Conservation (phyloP, 2,113 vertebrate species). For the Axis porcinus region DNA sequence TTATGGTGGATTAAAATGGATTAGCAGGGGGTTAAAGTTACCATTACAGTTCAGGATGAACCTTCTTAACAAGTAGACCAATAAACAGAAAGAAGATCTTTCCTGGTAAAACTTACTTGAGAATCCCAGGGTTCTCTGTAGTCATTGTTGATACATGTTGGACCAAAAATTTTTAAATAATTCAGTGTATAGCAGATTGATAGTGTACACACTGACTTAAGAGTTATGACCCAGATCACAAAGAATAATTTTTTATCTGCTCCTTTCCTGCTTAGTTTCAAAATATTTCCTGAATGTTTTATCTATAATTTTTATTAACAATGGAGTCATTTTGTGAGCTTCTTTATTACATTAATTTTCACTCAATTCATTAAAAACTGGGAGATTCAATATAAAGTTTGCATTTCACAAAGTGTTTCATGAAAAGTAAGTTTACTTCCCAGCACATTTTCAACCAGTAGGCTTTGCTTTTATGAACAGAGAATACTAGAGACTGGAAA, state of each 20-base stretch:
- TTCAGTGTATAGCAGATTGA: neutral
- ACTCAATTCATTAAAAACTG: neutral
- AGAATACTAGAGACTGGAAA: neutral
- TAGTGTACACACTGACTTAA: neutral
- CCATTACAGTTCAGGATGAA: neutral
- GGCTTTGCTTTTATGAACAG: neutral
- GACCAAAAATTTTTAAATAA: neutral
- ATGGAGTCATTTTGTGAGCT: neutral
- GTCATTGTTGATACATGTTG: neutral
- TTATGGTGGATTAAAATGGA: neutral
- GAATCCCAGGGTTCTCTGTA: neutral
- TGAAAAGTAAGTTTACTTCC: neutral
- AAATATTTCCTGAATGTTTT: slow-evolving; percentile 24
- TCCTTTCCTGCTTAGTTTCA: slow-evolving; percentile 21
- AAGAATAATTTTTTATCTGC: neutral
- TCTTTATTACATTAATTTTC: slow-evolving; percentile 3
- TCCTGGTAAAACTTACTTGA: neutral
- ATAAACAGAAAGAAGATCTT: neutral
- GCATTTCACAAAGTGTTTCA: neutral
- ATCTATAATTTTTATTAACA: slow-evolving; percentile 29
- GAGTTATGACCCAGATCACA: neutral
- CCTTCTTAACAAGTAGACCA: neutral
- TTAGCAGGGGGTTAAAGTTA: neutral
- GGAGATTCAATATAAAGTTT: neutral
- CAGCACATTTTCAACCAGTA: neutral